Percentiles rank a stretch among this genome's conserved stretches.
These are phyloP conservation scores for Carposina sasakii DNA, from an alignment of 1,140 invertebrate genomes.

Conservation along the genomic window DNA sequence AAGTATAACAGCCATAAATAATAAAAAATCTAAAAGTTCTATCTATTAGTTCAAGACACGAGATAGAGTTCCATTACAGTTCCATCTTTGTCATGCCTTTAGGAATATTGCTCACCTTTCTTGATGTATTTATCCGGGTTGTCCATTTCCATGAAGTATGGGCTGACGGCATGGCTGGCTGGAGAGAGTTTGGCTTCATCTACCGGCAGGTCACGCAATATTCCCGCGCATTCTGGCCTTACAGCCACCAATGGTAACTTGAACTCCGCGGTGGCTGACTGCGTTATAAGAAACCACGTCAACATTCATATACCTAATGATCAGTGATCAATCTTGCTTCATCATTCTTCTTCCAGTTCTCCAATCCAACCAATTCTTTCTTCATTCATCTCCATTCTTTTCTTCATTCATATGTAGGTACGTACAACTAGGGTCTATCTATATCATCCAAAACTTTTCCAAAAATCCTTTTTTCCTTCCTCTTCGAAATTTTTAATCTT, in stretches of 20 bases:
- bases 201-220: slow-evolving; percentile 72
- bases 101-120: slow-evolving; percentile 73
- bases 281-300: slow-evolving; percentile 20
- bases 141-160: slow-evolving; percentile 79
- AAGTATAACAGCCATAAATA: too few species aligned
- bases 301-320: neutral
- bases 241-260: slow-evolving; percentile 78
- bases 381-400: slow-evolving; percentile 28
- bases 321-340: too few species aligned
- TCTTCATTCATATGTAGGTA: slow-evolving; percentile 11
- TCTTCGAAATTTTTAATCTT: neutral
- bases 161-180: slow-evolving; percentile 71
- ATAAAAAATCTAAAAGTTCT: too few species aligned
- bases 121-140: slow-evolving; percentile 79
- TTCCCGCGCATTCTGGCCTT: slow-evolving; percentile 76
- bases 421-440: slow-evolving; percentile 3
- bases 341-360: neutral
- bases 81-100: too few species aligned
- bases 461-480: slow-evolving; percentile 6
- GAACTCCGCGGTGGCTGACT: slow-evolving; percentile 77
- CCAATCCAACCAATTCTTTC: too few species aligned
- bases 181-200: slow-evolving; percentile 73
- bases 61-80: too few species aligned
- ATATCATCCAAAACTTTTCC: slow-evolving; percentile 13
- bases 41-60: too few species aligned